A percentile compares a stretch with the other conserved stretches of the same genome.
phyloP scores from a whole-genome alignment of 53 echinoderm and acorn worm genomes.

The Astropecten irregularis region DNA sequence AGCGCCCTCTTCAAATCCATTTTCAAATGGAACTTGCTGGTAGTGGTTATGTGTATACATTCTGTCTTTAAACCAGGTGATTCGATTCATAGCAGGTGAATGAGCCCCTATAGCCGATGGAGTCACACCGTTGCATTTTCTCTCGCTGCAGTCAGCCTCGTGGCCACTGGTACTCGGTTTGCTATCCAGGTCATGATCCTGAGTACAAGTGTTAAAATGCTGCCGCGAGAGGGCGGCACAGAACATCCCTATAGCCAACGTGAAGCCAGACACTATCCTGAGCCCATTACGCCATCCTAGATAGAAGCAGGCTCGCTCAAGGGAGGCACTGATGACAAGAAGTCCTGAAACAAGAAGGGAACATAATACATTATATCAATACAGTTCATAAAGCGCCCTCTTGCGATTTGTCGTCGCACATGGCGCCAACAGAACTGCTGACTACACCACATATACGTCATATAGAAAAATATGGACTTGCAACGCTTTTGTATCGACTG shows the following conservation, averaged over 20 bases:
- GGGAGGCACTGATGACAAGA: slow-evolving; percentile 68
- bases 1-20: neutral
- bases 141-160: neutral
- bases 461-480: no score
- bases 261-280: slow-evolving; percentile 70
- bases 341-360: slow-evolving; percentile 60
- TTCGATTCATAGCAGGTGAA: no score
- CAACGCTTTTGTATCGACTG: no score
- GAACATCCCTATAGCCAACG: slow-evolving; percentile 60
- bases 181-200: neutral
- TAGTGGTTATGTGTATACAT: no score
- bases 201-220: neutral
- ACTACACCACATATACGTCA: no score
- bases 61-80: no score
- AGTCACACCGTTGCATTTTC: no score
- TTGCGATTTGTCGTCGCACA: no score
- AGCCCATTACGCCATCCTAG: slow-evolving; percentile 87
- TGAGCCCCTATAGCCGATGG: no score
- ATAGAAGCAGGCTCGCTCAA: slow-evolving; percentile 64
- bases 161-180: neutral
- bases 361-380: neutral
- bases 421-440: no score
- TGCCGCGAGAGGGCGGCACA: slow-evolving; percentile 8
- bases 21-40: neutral
- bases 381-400: no score